Evolutionary conservation across 2,113 vertebrate species (phyloP), one percentile per base, ranked within the genome.

Genomic region (Tenrec ecaudatus): DNA sequence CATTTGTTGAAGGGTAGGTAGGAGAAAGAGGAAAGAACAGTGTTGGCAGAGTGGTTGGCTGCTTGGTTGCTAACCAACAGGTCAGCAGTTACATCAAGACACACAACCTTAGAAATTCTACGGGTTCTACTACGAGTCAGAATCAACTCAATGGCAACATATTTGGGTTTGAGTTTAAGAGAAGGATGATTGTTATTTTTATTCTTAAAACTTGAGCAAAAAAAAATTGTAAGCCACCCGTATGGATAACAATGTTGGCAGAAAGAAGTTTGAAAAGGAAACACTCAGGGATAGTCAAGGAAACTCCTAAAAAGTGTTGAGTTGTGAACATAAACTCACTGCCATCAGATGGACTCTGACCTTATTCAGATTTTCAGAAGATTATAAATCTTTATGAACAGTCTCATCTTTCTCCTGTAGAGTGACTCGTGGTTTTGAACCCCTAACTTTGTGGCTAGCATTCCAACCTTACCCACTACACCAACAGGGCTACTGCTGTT

Each of bases 221-320:
- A 10, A 88, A 73, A 16, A 14, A 27, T 93, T 20, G 33, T 62
- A 33, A 71, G 36, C 40, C 9, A 33, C 6, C 12, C 7, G 0
- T 12, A 64, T 57, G 53, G 76, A 71, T 17, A 47, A 53, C 6
- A 53, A 60, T 85, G 69, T 90, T 79, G 62, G 78, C 33, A 69
- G 76, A 58, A 29, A 81, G 40, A 93, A 94, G 71, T 0, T 36
- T 84, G 20, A 38, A 75, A 75, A 83, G 4, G 64, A 79, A 88
- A 90, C 38, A 75, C 53, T 60, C 1, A 95, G 47, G 16, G 86
- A 77, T 58, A 82, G 12, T 76, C 36, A 60, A 38, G 64, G 89
- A 93, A 86, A 40, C 62, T 94, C 66, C 79, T 36, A 60, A 62
- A 73, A n/a, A 75, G 3, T 33, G 16, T 40, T 92, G 58, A 83